Percentiles rank a stretch among this genome's conserved stretches.
phyloP scores from a whole-genome alignment of 2,888 invertebrate genomes.

The Mactromeris polynyma region DNA sequence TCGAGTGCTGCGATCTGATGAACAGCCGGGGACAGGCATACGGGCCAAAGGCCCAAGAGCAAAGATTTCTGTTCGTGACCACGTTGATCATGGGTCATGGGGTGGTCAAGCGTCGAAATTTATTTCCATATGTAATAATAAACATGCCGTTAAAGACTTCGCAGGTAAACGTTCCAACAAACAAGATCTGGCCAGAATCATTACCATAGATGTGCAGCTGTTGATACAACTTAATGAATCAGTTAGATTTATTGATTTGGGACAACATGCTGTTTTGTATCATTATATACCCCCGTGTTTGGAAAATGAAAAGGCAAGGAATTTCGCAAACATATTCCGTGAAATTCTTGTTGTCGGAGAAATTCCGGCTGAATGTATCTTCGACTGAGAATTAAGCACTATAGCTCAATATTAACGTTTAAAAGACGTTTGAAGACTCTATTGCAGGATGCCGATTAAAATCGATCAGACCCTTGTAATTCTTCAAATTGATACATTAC shows the following conservation, averaged over 20 bases:
- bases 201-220: neutral
- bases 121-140: neutral
- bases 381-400: no score
- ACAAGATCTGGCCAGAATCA: neutral
- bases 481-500: no score
- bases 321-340: no score
- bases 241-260: neutral
- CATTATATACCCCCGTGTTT: neutral
- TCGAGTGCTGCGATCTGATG: neutral
- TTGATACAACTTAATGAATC: neutral
- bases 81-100: neutral
- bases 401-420: no score
- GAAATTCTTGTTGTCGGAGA: no score
- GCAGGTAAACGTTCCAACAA: neutral
- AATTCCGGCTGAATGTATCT: no score
- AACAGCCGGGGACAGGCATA: neutral
- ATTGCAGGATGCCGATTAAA: no score
- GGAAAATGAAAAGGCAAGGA: no score
- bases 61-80: neutral
- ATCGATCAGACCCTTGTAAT: no score
- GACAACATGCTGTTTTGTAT: neutral
- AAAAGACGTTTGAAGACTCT: no score
- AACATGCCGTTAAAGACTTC: neutral
- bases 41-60: neutral
- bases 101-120: neutral